phyloP scores from a whole-genome alignment of 2,888 invertebrate species.

The Empis stercorea region DNA sequence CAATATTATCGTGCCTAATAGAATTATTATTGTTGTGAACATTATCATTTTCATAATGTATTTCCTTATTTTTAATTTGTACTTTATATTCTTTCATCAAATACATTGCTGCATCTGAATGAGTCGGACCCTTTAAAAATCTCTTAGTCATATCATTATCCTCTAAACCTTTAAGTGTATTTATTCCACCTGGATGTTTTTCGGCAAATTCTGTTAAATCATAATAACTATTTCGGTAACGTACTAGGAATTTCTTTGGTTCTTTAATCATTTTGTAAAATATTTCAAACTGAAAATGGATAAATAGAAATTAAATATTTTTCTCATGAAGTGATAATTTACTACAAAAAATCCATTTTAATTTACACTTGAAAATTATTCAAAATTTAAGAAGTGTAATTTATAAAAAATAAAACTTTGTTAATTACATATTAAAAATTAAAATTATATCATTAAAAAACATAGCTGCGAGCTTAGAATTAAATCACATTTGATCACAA shows the following conservation, averaged over 20 bases:
- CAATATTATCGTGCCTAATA: not conserved
- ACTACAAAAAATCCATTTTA: too few relatives aligned
- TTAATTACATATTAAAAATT: too few relatives aligned
- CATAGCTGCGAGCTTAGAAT: too few relatives aligned
- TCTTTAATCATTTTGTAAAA: not conserved
- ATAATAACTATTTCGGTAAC: conserved; percentile 42
- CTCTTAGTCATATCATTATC: conserved; percentile 27
- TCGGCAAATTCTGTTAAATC: conserved; percentile 51
- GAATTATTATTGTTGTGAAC: conserved; percentile 1
- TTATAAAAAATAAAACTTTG: too few relatives aligned
- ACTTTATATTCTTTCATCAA: conserved; percentile 31
- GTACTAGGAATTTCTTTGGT: conserved; percentile 24
- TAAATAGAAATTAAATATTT: too few relatives aligned
- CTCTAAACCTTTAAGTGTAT: conserved; percentile 40
- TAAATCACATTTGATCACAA: too few relatives aligned
- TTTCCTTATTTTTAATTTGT: conserved; percentile 8
- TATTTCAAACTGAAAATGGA: too few relatives aligned
- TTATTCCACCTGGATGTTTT: conserved; percentile 63
- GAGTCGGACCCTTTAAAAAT: conserved; percentile 30
- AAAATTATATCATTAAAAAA: too few relatives aligned
- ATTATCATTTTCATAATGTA: conserved; percentile 1
- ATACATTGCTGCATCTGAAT: conserved; percentile 35
- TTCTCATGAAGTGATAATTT: too few relatives aligned
- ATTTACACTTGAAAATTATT: too few relatives aligned
- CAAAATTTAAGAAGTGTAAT: too few relatives aligned